Conservation (phyloP, 2,113 vertebrate genomes). For the Callithrix jacchus region DNA sequence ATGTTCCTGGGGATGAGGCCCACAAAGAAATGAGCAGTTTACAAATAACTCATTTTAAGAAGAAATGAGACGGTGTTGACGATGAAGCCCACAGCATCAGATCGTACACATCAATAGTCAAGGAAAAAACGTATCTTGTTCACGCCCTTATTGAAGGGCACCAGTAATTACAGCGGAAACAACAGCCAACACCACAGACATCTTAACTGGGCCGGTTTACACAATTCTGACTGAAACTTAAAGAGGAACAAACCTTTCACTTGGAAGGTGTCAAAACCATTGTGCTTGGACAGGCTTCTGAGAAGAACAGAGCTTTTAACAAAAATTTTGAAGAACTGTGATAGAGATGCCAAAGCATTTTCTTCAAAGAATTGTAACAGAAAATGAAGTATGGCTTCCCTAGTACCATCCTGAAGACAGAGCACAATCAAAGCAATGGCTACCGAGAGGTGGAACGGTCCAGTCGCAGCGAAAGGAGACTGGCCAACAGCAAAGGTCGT, state of each 20-base stretch:
- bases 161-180: not conserved
- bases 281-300: not conserved
- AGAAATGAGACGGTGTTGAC: not conserved
- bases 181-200: not conserved
- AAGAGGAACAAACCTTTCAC: not conserved
- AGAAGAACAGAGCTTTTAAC: not conserved
- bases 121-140: not conserved
- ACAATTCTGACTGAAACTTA: not conserved
- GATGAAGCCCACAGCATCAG: not conserved
- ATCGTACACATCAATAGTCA: not conserved
- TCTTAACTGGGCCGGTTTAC: not conserved
- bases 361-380: not conserved
- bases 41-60: not conserved
- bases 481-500: not conserved
- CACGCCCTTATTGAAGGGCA: not conserved
- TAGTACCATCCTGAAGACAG: not conserved
- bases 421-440: not conserved
- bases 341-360: not conserved
- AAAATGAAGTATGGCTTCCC: not conserved
- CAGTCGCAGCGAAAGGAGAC: not conserved
- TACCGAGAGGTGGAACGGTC: not conserved
- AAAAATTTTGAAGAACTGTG: not conserved
- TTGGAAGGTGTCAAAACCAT: not conserved
- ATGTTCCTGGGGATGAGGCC: not conserved
- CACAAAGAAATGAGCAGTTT: not conserved